These are phyloP conservation scores for Anoplolepis gracilipes DNA, from an alignment of 1,140 invertebrate genomes.

Conservation along the genomic window DNA sequence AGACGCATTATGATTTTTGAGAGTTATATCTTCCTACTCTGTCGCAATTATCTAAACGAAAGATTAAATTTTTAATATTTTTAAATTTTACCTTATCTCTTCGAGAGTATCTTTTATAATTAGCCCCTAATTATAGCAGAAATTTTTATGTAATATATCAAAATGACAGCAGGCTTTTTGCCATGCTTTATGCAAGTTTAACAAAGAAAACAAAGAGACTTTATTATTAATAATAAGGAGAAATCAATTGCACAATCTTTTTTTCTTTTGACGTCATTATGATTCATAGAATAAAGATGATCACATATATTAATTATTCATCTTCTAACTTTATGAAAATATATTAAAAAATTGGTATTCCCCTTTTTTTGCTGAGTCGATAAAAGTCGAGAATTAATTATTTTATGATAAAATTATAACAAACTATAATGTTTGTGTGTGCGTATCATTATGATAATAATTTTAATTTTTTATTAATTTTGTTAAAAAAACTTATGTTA, in stretches of 20 bases:
- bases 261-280: background rate
- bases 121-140: background rate
- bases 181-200: background rate
- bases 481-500: background rate
- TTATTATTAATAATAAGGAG: background rate
- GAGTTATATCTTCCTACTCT: background rate
- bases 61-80: slow-evolving; percentile 2
- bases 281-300: too few species aligned
- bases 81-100: background rate
- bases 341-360: too few species aligned
- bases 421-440: too few species aligned
- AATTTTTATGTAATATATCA: background rate
- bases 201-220: background rate
- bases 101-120: background rate
- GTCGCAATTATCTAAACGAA: background rate
- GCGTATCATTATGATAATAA: background rate
- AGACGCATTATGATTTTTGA: background rate
- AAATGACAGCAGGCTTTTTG: background rate
- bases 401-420: too few species aligned
- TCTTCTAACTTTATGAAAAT: too few species aligned
- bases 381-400: too few species aligned
- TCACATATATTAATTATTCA: too few species aligned
- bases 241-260: background rate
- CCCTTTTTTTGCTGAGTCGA: too few species aligned
- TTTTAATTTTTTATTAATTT: background rate